phyloP scores from a whole-genome alignment of 2,888 invertebrate genomes.

The Clostera curtula region DNA sequence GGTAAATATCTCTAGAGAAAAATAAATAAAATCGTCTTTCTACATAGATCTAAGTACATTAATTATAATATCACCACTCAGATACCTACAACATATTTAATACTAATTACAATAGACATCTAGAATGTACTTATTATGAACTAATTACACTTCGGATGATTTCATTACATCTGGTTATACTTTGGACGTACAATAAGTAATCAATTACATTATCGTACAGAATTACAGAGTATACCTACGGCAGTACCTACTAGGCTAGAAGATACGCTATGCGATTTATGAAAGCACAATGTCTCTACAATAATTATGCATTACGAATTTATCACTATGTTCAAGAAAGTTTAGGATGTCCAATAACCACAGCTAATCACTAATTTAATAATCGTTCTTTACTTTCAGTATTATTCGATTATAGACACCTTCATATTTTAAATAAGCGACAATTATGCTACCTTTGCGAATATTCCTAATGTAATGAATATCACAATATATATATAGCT shows the following conservation, averaged over 20 bases:
- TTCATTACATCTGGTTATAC: too few relatives aligned
- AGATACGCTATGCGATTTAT: slow-evolving; percentile 42
- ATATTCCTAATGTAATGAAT: slow-evolving; percentile 54
- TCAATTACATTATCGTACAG: slow-evolving; percentile 29
- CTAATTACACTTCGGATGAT: too few relatives aligned
- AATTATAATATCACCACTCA: slow-evolving; percentile 57
- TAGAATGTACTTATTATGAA: too few relatives aligned
- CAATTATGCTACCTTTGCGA: slow-evolving; percentile 32
- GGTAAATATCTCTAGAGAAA: slow-evolving; percentile 46
- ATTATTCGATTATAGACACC: too few relatives aligned
- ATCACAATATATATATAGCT: slow-evolving; percentile 67
- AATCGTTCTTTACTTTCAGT: slow-evolving; percentile 12
- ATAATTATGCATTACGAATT: slow-evolving; percentile 14
- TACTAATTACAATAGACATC: neutral
- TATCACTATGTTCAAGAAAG: slow-evolving; percentile 10
- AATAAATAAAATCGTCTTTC: slow-evolving; percentile 46
- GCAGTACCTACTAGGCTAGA: slow-evolving; percentile 48
- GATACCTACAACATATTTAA: slow-evolving; percentile 33
- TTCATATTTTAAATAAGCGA: too few relatives aligned
- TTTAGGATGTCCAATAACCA: neutral
- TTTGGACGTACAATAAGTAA: too few relatives aligned
- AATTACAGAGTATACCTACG: slow-evolving; percentile 26
- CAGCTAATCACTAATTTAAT: slow-evolving; percentile 1
- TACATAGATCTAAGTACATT: slow-evolving; percentile 43
- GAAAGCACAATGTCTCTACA: slow-evolving; percentile 35